A percentile compares a stretch with the other conserved stretches of the same genome.
These are phyloP conservation scores for Aurelia aurita complex sp. Pacific DNA, from an alignment of 30 jellyfish, hydroid and myxozoan species.

Conservation along the genomic window DNA sequence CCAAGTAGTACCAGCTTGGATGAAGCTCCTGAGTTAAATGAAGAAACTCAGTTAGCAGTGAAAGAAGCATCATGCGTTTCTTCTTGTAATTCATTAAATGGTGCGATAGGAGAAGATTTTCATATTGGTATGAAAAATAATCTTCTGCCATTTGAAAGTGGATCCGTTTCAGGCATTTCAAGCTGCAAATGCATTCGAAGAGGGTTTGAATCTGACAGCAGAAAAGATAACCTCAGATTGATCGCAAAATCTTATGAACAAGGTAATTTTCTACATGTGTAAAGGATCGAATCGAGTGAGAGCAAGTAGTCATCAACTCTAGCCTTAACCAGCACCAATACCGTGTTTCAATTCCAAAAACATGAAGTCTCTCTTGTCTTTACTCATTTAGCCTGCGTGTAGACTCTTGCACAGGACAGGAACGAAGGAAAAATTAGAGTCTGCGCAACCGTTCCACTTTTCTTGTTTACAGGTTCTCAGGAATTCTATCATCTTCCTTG, in stretches of 20 bases:
- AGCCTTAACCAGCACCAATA: too few relatives aligned
- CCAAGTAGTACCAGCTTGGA: background rate
- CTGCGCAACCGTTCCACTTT: too few relatives aligned
- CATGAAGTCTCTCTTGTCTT: too few relatives aligned
- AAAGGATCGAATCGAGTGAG: too few relatives aligned
- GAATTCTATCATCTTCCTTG: too few relatives aligned
- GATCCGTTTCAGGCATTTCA: background rate
- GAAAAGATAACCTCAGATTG: too few relatives aligned
- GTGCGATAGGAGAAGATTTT: background rate
- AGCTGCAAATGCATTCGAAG: slow-evolving; percentile 9
- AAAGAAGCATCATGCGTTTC: background rate
- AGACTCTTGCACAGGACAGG: too few relatives aligned
- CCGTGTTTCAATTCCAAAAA: too few relatives aligned
- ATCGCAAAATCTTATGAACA: background rate
- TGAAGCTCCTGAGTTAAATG: background rate
- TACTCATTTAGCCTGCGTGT: too few relatives aligned
- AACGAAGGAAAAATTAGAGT: too few relatives aligned
- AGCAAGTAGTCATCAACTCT: too few relatives aligned
- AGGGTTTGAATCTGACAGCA: background rate
- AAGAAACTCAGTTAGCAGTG: background rate
- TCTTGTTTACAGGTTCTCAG: too few relatives aligned
- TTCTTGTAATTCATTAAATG: background rate
- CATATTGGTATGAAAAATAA: background rate
- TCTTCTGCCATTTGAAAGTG: background rate
- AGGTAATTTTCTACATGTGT: background rate